Evolutionary conservation across 1,140 invertebrate species (phyloP).

Genomic region (Dendrolimus punctatus): DNA sequence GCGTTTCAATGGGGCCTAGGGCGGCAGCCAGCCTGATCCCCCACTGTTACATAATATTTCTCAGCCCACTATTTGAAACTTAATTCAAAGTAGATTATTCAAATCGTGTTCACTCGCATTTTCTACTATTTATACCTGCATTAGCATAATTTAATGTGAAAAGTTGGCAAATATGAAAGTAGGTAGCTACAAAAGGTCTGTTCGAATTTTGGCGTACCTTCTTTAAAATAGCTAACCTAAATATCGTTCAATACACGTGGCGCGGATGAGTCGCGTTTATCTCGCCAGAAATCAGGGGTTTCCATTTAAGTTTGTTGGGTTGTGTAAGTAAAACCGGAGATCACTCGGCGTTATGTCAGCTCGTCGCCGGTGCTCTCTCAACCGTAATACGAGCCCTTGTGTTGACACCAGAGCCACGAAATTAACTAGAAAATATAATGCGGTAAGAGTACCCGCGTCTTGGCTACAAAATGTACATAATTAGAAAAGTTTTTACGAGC

Average conservation of each 20-base stretch:
- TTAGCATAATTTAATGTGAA: too few relatives aligned
- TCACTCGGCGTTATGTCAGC: slow-evolving; percentile 12
- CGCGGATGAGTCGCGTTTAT: slow-evolving; percentile 15
- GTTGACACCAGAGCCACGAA: slow-evolving; percentile 33
- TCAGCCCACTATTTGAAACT: too few relatives aligned
- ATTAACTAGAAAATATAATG: slow-evolving; percentile 61
- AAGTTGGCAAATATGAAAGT: too few relatives aligned
- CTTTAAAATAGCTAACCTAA: too few relatives aligned
- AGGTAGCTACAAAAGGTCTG: too few relatives aligned
- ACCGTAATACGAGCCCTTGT: slow-evolving; percentile 10
- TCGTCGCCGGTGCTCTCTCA: slow-evolving; percentile 6
- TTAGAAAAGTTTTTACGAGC: slow-evolving; percentile 70
- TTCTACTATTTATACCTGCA: too few relatives aligned
- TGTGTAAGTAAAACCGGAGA: slow-evolving; percentile 21
- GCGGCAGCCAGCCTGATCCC: too few relatives aligned
- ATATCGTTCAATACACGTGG: not conserved
- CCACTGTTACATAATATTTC: too few relatives aligned
- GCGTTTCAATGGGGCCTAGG: too few relatives aligned
- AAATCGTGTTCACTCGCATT: too few relatives aligned
- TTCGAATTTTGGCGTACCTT: too few relatives aligned
- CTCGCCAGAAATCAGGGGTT: slow-evolving; percentile 20
- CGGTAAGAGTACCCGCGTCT: slow-evolving; percentile 45
- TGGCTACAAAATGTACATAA: slow-evolving; percentile 68
- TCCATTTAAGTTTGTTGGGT: slow-evolving; percentile 28
- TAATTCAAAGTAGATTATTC: too few relatives aligned